Percentiles rank a stretch among this genome's conserved stretches.
Conservation (phyloP, 2,797 vertebrate species). For the Acanthiza pusilla region DNA sequence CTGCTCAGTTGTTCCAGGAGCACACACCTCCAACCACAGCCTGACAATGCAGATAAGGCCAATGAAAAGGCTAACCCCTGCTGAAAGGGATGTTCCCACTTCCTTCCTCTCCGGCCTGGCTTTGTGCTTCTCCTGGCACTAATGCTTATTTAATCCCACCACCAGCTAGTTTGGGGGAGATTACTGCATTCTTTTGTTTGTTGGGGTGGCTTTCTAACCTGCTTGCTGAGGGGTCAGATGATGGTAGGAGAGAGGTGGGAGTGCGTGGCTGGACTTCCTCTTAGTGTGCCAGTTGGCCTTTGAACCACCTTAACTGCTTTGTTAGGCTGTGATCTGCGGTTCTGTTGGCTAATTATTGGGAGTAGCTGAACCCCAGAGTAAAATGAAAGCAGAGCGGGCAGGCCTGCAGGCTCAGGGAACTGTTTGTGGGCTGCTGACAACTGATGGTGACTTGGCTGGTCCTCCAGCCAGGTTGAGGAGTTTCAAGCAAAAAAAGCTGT, state of each 20-base stretch:
- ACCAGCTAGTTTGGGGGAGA: background rate
- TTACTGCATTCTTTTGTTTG: constrained; percentile 55
- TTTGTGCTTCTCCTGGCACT: constrained; percentile 44
- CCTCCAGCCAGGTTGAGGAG: background rate
- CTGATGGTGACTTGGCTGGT: background rate
- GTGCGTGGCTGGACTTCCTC: background rate
- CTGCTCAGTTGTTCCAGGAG: constrained; percentile 5
- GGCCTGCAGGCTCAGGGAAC: background rate
- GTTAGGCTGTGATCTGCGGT: background rate
- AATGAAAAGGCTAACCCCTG: constrained; percentile 56
- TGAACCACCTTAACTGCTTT: background rate
- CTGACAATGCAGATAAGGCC: constrained; percentile 41
- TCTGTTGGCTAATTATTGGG: constrained; percentile 15
- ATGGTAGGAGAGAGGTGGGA: background rate
- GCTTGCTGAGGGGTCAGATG: background rate
- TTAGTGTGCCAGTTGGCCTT: background rate
- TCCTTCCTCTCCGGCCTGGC: constrained; percentile 36
- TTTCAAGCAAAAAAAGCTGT: background rate
- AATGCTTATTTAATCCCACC: constrained; percentile 44
- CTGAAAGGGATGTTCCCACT: constrained; percentile 57
- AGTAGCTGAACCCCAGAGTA: background rate
- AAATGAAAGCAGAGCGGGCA: background rate
- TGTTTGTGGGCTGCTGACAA: background rate
- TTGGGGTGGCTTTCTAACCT: constrained; percentile 45
- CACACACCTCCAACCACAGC: background rate